Base-by-base conservation (phyloP, 1,140 invertebrate species). In the Apolygus lucorum region DNA sequence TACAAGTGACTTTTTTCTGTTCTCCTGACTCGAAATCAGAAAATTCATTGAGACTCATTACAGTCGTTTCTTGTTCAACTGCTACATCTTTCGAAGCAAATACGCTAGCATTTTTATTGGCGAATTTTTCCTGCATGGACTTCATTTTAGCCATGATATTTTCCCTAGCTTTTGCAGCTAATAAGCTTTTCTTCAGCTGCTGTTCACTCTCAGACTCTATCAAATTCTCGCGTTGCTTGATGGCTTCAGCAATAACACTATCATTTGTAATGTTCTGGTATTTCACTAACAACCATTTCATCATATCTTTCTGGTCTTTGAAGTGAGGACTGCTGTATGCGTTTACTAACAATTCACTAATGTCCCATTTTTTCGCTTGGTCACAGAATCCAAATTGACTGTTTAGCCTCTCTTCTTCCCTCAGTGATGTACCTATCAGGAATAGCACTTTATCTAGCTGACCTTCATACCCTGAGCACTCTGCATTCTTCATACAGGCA, bases 141-240 rank as follows among this genome's bases (percentile, higher is more conserved):
- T 87, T 85, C 90, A 99, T 98, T 78, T 97, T 91, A 0, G 90
- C 93, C 90, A 98, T 91, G 1, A 98, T 85, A 76, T 92, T 91
- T 0, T 88, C 90, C 49, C 93, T 81, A 29, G 91, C 83, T 74
- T 92, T 88, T 13, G 92, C 91, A 1, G 94, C 95, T 79, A 94
- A 81, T 75, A 90, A 88, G 2, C 91, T 88, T 74, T 88, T 86
- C 76, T 86, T 84, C 76, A 85, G 85, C 78, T 87, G 91, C 71
- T 90, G 87, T 34, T 72, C 26, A 64, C 52, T 27, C 25, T 82
- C 79, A 11, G 63, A 27, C 17, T 14, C 1, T 22, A 17, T 25
- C 64, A 11, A 26, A 24, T 17, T 11, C 21, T n/a, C 11, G 17
- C 63, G 28, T n/a, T 11, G 21, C 59, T 22, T 2, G 22, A 27